These are phyloP conservation scores for Aethina tumida DNA, from an alignment of 1,140 invertebrate species.

Conservation along the genomic window DNA sequence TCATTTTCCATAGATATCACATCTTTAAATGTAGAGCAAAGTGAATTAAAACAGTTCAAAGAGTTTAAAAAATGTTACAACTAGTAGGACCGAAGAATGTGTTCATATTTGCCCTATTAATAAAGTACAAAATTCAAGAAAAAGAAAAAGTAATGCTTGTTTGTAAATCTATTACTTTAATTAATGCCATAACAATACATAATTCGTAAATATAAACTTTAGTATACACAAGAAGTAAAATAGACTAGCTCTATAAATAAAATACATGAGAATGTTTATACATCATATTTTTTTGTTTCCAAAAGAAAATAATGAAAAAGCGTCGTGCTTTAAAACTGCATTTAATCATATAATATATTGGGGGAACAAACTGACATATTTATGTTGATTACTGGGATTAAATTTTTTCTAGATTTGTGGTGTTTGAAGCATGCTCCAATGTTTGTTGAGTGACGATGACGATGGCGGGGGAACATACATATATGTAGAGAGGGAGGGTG, in stretches of 20 bases:
- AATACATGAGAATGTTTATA: slow-evolving; percentile 11
- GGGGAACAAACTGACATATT: slow-evolving; percentile 12
- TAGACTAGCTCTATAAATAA: slow-evolving; percentile 15
- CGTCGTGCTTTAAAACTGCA: slow-evolving; percentile 6
- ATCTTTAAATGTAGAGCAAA: too few relatives aligned
- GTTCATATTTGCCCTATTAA: too few relatives aligned
- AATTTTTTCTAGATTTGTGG: slow-evolving; percentile 2
- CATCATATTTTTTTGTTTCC: slow-evolving; percentile 8
- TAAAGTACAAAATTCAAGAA: too few relatives aligned
- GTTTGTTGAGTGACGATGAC: neutral
- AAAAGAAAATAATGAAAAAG: slow-evolving; percentile 10
- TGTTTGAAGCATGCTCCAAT: slow-evolving; percentile 14
- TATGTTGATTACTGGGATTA: slow-evolving; percentile 2
- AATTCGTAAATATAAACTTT: slow-evolving; percentile 7
- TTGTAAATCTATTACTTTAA: too few relatives aligned
- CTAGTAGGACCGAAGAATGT: too few relatives aligned
- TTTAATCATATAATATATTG: slow-evolving; percentile 7
- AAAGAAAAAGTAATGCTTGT: too few relatives aligned
- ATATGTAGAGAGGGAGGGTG: neutral
- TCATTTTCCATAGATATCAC: too few relatives aligned
- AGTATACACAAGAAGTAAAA: slow-evolving; percentile 13
- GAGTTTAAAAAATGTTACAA: too few relatives aligned
- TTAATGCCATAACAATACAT: too few relatives aligned
- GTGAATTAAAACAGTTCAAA: too few relatives aligned
- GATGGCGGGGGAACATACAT: neutral